Percentiles rank a stretch among this genome's conserved stretches.
These are phyloP conservation scores for Lasaia peninsularis DNA, from an alignment of 1,140 invertebrate genomes.

Conservation along the genomic window DNA sequence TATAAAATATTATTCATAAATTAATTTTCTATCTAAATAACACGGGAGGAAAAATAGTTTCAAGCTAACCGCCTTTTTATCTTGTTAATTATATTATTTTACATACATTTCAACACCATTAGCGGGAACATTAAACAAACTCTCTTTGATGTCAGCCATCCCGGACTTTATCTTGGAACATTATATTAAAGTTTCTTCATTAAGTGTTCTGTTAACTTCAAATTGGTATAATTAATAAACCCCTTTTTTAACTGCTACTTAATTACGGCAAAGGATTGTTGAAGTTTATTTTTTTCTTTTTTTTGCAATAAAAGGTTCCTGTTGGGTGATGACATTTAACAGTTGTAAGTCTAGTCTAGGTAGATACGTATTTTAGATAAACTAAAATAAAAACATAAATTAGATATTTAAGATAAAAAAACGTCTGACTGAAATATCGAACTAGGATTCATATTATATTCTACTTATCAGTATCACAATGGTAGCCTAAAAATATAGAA, in stretches of 20 bases:
- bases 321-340: too few species aligned
- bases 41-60: slow-evolving; percentile 5
- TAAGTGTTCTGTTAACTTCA: slow-evolving; percentile 22
- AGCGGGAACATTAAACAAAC: slow-evolving; percentile 28
- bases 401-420: too few species aligned
- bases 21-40: slow-evolving; percentile 4
- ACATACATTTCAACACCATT: slow-evolving; percentile 25
- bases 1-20: not conserved
- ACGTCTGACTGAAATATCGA: too few species aligned
- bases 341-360: too few species aligned
- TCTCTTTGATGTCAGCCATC: slow-evolving; percentile 33
- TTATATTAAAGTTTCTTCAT: slow-evolving; percentile 22
- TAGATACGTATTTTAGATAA: too few species aligned
- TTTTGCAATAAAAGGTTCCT: too few species aligned
- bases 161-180: slow-evolving; percentile 20
- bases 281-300: not conserved
- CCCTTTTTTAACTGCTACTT: slow-evolving; percentile 13
- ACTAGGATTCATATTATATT: too few species aligned
- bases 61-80: slow-evolving; percentile 13
- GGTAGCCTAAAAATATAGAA: too few species aligned
- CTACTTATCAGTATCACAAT: too few species aligned
- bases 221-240: slow-evolving; percentile 13
- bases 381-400: too few species aligned
- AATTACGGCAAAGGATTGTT: not conserved
- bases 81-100: slow-evolving; percentile 28